phyloP scores from a whole-genome alignment of 1,140 invertebrate species.

The Drosophila prosaltans region DNA sequence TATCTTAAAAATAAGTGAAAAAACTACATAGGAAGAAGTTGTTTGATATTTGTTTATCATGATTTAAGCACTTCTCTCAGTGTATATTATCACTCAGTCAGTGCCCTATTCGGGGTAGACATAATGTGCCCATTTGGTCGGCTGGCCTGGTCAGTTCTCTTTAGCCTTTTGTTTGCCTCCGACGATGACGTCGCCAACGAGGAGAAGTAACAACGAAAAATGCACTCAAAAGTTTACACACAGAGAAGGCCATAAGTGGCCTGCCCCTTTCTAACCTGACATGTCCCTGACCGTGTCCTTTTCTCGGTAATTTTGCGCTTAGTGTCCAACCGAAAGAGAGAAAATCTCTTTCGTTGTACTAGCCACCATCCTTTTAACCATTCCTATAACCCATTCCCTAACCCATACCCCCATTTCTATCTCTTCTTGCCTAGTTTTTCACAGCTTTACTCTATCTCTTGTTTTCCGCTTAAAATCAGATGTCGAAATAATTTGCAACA shows the following conservation, averaged over 20 bases:
- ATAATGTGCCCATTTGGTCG: conserved; percentile 60
- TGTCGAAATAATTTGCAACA: conserved; percentile 82
- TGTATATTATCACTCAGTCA: conserved; percentile 28
- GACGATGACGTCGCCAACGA: background rate
- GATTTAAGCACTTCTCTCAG: background rate
- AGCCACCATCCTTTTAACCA: background rate
- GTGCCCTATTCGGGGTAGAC: conserved; percentile 8
- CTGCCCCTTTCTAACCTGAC: conserved; percentile 14
- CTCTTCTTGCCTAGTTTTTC: conserved; percentile 15
- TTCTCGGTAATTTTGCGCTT: conserved; percentile 78
- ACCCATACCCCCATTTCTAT: too few species aligned
- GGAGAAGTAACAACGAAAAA: conserved; percentile 59
- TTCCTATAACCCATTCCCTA: background rate
- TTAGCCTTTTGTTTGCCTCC: conserved; percentile 73
- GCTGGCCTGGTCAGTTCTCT: conserved; percentile 30
- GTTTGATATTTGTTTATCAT: too few species aligned
- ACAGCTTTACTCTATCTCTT: conserved; percentile 58
- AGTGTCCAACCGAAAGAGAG: conserved; percentile 51
- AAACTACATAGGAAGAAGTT: too few species aligned
- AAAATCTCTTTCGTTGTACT: conserved; percentile 43
- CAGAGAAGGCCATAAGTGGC: conserved; percentile 74
- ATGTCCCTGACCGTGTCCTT: conserved; percentile 39
- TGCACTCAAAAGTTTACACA: conserved; percentile 81
- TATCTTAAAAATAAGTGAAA: too few species aligned
- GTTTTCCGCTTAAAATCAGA: conserved; percentile 82